These are phyloP conservation scores for Willisornis vidua DNA, from an alignment of 2,113 vertebrate genomes.

Conservation along the genomic window DNA sequence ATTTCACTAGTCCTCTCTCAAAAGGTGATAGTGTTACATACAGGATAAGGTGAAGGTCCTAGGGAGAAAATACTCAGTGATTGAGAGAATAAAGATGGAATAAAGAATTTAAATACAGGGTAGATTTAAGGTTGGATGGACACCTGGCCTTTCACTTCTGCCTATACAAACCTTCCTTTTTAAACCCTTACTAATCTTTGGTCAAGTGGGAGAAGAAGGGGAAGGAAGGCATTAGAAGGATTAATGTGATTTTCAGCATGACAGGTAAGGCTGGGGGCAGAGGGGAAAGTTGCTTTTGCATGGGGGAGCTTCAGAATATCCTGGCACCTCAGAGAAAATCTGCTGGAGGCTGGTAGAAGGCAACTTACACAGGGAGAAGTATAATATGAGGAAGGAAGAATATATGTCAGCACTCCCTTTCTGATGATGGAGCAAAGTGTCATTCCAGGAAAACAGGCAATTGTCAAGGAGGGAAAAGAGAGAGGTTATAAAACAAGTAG, in stretches of 20 bases:
- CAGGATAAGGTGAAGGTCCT: not conserved
- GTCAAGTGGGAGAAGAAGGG: not conserved
- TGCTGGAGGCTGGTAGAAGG: not conserved
- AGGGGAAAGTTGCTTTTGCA: not conserved
- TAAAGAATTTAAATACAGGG: not conserved
- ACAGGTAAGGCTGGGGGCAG: not conserved
- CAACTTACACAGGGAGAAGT: not conserved
- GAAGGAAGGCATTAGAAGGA: not conserved
- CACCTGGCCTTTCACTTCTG: not conserved
- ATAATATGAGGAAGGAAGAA: not conserved
- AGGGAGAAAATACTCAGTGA: not conserved
- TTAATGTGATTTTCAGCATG: not conserved
- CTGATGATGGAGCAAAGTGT: not conserved
- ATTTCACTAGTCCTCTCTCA: not conserved
- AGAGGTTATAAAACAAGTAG: not conserved
- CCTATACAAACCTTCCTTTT: not conserved
- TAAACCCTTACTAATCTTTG: not conserved
- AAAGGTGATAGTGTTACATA: not conserved
- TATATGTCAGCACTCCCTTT: not conserved
- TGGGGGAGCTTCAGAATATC: not conserved
- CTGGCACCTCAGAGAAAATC: not conserved
- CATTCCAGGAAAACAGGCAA: slow-evolving; percentile 10
- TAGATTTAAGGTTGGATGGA: not conserved
- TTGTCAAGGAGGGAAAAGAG: not conserved
- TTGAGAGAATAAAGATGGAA: not conserved